These are phyloP conservation scores for Champsocephalus gunnari DNA, from an alignment of 2,797 vertebrate species.

Conservation along the genomic window DNA sequence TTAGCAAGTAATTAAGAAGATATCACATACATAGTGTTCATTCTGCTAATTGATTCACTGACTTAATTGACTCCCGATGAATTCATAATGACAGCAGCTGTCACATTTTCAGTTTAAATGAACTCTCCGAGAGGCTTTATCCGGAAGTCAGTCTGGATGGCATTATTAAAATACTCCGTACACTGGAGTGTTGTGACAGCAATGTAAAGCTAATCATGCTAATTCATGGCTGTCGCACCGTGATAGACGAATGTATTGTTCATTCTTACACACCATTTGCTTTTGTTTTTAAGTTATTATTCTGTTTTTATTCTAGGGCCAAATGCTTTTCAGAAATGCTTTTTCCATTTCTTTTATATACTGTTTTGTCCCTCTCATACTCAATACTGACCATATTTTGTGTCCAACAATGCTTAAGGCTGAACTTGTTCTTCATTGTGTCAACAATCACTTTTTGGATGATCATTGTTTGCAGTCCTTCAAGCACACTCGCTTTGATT, in stretches of 20 bases:
- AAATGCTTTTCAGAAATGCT: slow-evolving; percentile 21
- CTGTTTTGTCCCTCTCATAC: slow-evolving; percentile 1
- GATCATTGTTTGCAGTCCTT: neutral
- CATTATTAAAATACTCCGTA: slow-evolving; percentile 54
- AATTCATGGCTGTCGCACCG: slow-evolving; percentile 18
- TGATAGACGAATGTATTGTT: slow-evolving; percentile 21
- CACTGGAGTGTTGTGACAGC: slow-evolving; percentile 41
- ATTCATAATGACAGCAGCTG: slow-evolving; percentile 78
- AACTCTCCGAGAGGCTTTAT: slow-evolving; percentile 49
- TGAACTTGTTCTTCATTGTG: neutral
- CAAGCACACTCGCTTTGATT: neutral
- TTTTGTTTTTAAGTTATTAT: slow-evolving; percentile 9
- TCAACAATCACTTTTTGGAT: slow-evolving; percentile 5
- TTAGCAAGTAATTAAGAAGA: slow-evolving; percentile 72
- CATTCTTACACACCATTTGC: slow-evolving; percentile 21
- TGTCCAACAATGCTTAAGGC: neutral
- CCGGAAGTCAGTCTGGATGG: slow-evolving; percentile 41
- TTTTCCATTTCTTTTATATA: slow-evolving; percentile 16
- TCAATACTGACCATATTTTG: slow-evolving; percentile 21
- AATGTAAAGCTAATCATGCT: slow-evolving; percentile 54
- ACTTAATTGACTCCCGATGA: slow-evolving; percentile 79
- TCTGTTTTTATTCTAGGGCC: slow-evolving; percentile 27
- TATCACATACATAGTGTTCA: slow-evolving; percentile 70
- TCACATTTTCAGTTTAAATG: slow-evolving; percentile 65
- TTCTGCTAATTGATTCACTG: slow-evolving; percentile 76